phyloP scores from a whole-genome alignment of 2,797 vertebrate genomes.

The Hemibagrus guttatus region DNA sequence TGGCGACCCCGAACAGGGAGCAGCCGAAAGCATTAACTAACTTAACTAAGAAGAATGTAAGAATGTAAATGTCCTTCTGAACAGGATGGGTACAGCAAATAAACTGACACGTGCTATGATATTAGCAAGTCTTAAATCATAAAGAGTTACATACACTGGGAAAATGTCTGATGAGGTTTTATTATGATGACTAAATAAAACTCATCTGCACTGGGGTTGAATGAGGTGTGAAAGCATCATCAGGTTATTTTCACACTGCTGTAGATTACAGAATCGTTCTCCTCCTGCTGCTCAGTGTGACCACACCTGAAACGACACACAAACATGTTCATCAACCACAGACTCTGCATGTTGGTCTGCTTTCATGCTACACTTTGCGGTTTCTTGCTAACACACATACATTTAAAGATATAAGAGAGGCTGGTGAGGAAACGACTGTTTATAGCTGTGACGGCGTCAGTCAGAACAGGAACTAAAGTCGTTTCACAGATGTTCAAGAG shows the following conservation, averaged over 20 bases:
- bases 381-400: not conserved
- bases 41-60: too few relatives aligned
- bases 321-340: not conserved
- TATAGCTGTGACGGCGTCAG: not conserved
- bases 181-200: not conserved
- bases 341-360: not conserved
- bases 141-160: not conserved
- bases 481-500: not conserved
- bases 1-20: too few relatives aligned
- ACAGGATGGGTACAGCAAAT: not conserved
- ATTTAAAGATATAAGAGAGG: not conserved
- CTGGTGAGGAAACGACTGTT: not conserved
- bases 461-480: not conserved
- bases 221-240: slow-evolving; percentile 4
- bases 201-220: not conserved
- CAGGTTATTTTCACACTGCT: not conserved
- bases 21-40: too few relatives aligned
- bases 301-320: slow-evolving; percentile 16
- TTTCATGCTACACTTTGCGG: not conserved
- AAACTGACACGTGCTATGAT: not conserved
- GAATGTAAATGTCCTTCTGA: not conserved
- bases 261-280: slow-evolving; percentile 23
- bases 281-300: not conserved
- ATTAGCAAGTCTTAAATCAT: not conserved
- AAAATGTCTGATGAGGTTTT: not conserved